phyloP scores from a whole-genome alignment of 2,888 invertebrate genomes.

The Metellina segmentata region DNA sequence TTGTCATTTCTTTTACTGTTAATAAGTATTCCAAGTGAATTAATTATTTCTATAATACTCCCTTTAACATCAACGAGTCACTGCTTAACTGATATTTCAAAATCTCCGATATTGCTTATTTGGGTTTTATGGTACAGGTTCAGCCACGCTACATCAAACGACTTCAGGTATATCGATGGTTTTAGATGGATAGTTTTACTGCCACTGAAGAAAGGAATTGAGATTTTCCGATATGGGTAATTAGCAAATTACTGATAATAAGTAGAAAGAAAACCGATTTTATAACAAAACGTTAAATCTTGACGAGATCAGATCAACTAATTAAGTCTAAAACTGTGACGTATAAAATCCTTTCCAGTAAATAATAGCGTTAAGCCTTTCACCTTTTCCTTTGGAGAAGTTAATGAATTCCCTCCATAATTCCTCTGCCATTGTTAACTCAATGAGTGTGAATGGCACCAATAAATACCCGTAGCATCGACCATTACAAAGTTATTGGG shows the following conservation, averaged over 20 bases:
- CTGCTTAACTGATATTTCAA: too few relatives aligned
- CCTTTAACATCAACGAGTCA: too few relatives aligned
- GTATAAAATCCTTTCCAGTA: neutral
- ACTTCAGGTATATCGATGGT: too few relatives aligned
- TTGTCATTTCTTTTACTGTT: too few relatives aligned
- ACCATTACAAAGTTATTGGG: conserved; percentile 1
- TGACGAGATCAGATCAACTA: neutral
- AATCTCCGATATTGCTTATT: too few relatives aligned
- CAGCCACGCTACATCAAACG: too few relatives aligned
- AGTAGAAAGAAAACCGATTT: neutral
- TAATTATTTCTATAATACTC: too few relatives aligned
- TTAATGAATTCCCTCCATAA: neutral
- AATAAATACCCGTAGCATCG: conserved; percentile 9
- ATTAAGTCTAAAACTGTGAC: neutral
- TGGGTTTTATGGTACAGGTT: too few relatives aligned
- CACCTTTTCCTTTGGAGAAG: neutral
- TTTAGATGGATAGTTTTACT: too few relatives aligned
- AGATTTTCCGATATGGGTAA: neutral
- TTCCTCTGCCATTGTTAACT: neutral
- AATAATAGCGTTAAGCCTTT: neutral
- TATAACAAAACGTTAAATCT: neutral
- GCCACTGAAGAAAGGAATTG: neutral
- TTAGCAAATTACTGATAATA: neutral
- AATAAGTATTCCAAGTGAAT: too few relatives aligned
- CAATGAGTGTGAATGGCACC: neutral